A percentile compares a stretch with the other conserved stretches of the same genome.
Conservation (phyloP, 2,888 invertebrate species). For the Lasioglossum villosulum region DNA sequence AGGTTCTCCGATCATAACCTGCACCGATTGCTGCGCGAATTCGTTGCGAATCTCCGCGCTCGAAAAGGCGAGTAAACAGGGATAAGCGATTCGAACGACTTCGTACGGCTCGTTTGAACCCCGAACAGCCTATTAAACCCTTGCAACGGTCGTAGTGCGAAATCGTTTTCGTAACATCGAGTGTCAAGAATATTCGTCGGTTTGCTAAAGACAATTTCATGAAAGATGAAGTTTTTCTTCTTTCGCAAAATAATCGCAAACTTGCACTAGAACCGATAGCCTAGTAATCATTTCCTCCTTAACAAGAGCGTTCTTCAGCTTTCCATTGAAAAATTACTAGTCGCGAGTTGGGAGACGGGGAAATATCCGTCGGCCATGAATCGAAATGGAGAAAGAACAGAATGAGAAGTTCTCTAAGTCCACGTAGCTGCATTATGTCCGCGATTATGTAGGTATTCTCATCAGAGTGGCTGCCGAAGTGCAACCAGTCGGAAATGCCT, state of each 20-base stretch:
- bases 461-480: slow-evolving; percentile 75
- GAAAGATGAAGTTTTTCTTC: too few relatives aligned
- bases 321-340: not conserved
- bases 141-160: not conserved
- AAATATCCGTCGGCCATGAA: not conserved
- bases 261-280: too few relatives aligned
- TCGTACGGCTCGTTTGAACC: not conserved
- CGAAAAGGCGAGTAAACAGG: not conserved
- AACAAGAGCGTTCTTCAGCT: too few relatives aligned
- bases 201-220: too few relatives aligned
- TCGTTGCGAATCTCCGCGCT: not conserved
- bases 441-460: slow-evolving; percentile 73
- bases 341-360: not conserved
- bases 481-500: slow-evolving; percentile 84
- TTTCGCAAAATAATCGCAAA: too few relatives aligned
- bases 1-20: slow-evolving; percentile 11
- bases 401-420: slow-evolving; percentile 11
- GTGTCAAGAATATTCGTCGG: too few relatives aligned
- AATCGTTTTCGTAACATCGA: not conserved
- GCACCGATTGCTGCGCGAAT: not conserved
- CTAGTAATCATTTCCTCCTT: too few relatives aligned
- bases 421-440: slow-evolving; percentile 56
- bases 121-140: not conserved
- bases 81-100: not conserved
- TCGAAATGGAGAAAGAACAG: not conserved